Percentiles rank a stretch among this genome's conserved stretches.
Conservation (phyloP, 1,140 invertebrate genomes). For the Popillia japonica region DNA sequence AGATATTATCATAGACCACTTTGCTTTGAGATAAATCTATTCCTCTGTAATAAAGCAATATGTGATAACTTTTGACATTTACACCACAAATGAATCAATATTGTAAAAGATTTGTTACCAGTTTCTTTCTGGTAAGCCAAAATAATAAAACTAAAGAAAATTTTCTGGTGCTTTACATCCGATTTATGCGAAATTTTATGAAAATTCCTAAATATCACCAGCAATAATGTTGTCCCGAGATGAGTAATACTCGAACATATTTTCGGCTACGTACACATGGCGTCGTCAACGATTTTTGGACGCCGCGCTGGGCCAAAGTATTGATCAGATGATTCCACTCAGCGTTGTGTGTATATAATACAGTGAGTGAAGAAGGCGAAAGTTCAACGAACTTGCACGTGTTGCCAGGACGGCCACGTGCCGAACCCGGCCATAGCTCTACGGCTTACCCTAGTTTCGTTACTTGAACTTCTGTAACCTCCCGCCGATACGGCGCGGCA, state of each 20-base stretch:
- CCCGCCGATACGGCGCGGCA: background rate
- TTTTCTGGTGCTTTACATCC: no score
- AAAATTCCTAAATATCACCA: no score
- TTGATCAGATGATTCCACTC: conserved; percentile 1
- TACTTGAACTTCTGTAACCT: conserved; percentile 41
- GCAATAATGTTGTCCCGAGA: background rate
- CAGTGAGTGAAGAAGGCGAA: background rate
- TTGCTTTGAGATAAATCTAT: no score
- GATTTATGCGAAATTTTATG: no score
- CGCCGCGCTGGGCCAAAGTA: background rate
- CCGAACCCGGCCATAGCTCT: conserved; percentile 49
- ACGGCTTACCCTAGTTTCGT: conserved; percentile 48
- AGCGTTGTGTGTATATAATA: background rate
- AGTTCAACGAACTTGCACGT: conserved; percentile 49
- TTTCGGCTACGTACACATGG: background rate
- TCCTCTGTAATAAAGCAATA: no score
- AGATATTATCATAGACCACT: no score
- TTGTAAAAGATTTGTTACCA: no score
- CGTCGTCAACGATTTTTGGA: conserved; percentile 14
- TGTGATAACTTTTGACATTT: no score
- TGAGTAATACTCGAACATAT: background rate
- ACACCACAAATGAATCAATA: no score
- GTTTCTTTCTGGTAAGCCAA: no score
- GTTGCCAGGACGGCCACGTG: conserved; percentile 45
- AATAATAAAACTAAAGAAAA: no score